A percentile compares a stretch with the other conserved stretches of the same genome.
Conservation (phyloP, 37 sponge, comb jelly and placozoan genomes). For the Agelas oroides region DNA sequence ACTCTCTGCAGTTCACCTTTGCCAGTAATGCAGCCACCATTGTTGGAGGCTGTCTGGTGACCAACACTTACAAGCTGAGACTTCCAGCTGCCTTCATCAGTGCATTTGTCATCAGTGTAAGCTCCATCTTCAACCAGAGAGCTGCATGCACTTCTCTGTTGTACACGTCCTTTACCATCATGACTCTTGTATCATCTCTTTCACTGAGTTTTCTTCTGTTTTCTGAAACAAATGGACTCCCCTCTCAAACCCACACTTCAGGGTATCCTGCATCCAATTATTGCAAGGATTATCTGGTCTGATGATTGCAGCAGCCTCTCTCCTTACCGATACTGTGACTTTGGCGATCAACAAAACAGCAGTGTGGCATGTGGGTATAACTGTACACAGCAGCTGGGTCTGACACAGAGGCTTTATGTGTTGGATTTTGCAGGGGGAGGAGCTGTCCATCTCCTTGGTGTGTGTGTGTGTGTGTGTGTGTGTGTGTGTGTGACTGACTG, state of each 20-base stretch:
- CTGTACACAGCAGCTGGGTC: background rate
- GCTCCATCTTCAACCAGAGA: slow-evolving; percentile 14
- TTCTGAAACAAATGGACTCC: too few species aligned
- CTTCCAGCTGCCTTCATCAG: slow-evolving; percentile 83
- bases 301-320: slow-evolving; percentile 57
- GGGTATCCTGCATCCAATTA: slow-evolving; percentile 79
- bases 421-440: slow-evolving; percentile 96
- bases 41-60: slow-evolving; percentile 85
- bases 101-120: slow-evolving; percentile 92
- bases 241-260: too few species aligned
- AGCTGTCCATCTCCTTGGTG: slow-evolving; percentile 92
- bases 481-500: too few species aligned
- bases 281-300: slow-evolving; percentile 83
- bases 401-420: slow-evolving; percentile 62
- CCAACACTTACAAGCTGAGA: slow-evolving; percentile 77
- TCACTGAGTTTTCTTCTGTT: too few species aligned
- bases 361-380: slow-evolving; percentile 5
- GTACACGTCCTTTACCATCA: too few species aligned
- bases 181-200: too few species aligned
- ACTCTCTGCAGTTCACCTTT: slow-evolving; percentile 83
- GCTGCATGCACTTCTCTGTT: too few species aligned
- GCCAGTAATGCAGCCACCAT: slow-evolving; percentile 95
- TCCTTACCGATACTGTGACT: slow-evolving; percentile 81
- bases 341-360: background rate
- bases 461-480: background rate